Base-by-base conservation (phyloP, 1,140 invertebrate genomes). In the Bombus sibiricus region DNA sequence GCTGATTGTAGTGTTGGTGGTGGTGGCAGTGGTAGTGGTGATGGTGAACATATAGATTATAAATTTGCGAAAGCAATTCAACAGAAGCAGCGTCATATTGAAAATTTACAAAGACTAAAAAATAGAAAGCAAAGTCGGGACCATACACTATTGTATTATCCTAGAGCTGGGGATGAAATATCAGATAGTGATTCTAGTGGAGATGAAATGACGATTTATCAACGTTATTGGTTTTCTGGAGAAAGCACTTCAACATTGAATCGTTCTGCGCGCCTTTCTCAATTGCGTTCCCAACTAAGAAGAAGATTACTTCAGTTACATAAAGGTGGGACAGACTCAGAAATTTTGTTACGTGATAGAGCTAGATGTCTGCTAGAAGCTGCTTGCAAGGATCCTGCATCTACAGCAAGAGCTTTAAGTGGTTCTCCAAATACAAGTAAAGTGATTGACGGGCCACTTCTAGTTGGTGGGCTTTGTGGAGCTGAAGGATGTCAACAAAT, bases 401-500 rank as follows among this genome's bases (percentile, higher is more conserved):
- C 93, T 64, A 92, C 91, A 2, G 93, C 91, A 8, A 87, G 90
- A 85, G 92, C 91, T 75, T 84, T 95, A n/a, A 92, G 79, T 10
- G 92, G 94, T 59, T 92, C 90, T 66, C 93, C 91, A 93, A 84
- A 94, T 89, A 89, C 92, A 83, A 88, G 93, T 85, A 92, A 95
- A 93, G 66, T 92, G 91, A 28, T 95, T 92, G 89, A 95, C 91
- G 92, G 90, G 88, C 96, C 88, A 76, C 93, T 92, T 75, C 93
- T 93, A 92, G 96, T 94, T 83, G 96, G 87, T 88, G 95, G 92
- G 22, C 85, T 72, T 13, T 94, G 94, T 80, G 92, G 93, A 32
- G 92, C 89, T 0, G 93, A 95, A 32, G 94, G 94, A 37, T 98
- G 97, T 93, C 94, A 93, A 15, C 96, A 96, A 79, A 92, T 95